Conservation (phyloP, 2,113 vertebrate species). For the Puntigrus tetrazona region DNA sequence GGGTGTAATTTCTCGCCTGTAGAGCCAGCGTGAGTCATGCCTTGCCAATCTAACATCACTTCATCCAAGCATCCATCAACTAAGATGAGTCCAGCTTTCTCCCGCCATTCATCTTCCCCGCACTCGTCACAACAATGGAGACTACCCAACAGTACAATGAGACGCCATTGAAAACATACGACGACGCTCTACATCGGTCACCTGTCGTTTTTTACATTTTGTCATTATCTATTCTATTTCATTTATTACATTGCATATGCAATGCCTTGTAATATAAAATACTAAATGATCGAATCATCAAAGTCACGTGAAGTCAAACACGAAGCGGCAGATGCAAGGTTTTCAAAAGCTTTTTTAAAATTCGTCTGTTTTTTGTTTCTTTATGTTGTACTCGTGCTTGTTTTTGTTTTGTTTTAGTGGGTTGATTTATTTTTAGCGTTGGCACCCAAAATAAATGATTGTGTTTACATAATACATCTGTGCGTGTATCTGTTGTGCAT, state of each 20-base stretch:
- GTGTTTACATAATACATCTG: too few species aligned
- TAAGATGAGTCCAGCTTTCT: background rate
- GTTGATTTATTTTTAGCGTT: too few species aligned
- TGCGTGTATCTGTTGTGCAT: too few species aligned
- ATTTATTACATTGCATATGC: background rate
- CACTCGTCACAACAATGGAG: constrained; percentile 12
- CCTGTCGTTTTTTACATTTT: constrained; percentile 5
- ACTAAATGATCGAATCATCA: background rate
- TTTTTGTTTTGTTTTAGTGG: background rate
- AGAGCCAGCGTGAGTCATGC: constrained; percentile 23
- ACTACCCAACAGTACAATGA: background rate
- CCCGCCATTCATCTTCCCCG: constrained; percentile 11
- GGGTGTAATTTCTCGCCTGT: constrained; percentile 2
- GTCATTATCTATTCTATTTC: background rate
- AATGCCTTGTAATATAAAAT: background rate
- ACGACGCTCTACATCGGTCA: background rate
- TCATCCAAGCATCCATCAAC: constrained; percentile 30
- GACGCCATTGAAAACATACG: background rate
- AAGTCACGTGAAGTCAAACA: background rate
- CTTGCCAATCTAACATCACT: constrained; percentile 37
- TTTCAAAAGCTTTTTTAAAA: background rate
- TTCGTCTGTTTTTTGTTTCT: background rate
- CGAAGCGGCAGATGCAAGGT: too few species aligned
- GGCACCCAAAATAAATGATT: too few species aligned
- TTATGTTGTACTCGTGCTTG: background rate